Conservation (phyloP, 2,888 invertebrate species). For the Branchinecta sandiegonensis region DNA sequence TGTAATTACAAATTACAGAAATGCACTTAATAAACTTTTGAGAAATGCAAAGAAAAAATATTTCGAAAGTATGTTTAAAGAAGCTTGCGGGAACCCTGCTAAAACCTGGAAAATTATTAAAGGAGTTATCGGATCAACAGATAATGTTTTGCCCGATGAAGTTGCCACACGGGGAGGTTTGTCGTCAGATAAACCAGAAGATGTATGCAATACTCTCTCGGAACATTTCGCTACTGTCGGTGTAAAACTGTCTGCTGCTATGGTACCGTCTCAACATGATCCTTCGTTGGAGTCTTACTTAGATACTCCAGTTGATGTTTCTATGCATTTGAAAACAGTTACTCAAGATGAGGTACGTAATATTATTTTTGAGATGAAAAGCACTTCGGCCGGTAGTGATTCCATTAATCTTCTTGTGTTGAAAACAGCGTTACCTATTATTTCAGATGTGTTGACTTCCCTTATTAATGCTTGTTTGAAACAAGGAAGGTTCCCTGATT, state of each 20-base stretch:
- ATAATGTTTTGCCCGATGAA: too few relatives aligned
- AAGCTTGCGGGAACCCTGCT: constrained; percentile 9
- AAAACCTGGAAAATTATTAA: neutral
- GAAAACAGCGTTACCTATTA: too few relatives aligned
- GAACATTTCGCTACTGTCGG: neutral
- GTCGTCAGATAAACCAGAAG: too few relatives aligned
- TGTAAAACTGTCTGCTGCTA: neutral
- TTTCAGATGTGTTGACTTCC: too few relatives aligned
- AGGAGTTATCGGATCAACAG: neutral
- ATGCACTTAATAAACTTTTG: neutral
- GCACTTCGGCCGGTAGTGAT: too few relatives aligned
- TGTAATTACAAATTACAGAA: constrained; percentile 2
- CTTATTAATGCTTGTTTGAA: too few relatives aligned
- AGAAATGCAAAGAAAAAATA: neutral
- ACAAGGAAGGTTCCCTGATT: too few relatives aligned
- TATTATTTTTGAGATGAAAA: too few relatives aligned
- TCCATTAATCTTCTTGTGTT: too few relatives aligned
- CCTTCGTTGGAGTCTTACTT: neutral
- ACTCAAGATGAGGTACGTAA: neutral
- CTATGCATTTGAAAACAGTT: neutral
- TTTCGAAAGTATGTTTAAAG: neutral
- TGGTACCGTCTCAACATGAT: neutral
- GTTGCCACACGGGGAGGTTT: too few relatives aligned
- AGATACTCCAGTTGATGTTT: neutral
- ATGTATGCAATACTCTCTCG: too few relatives aligned